Conservation (phyloP, 2,113 vertebrate species). For the Aegotheles bennettii region DNA sequence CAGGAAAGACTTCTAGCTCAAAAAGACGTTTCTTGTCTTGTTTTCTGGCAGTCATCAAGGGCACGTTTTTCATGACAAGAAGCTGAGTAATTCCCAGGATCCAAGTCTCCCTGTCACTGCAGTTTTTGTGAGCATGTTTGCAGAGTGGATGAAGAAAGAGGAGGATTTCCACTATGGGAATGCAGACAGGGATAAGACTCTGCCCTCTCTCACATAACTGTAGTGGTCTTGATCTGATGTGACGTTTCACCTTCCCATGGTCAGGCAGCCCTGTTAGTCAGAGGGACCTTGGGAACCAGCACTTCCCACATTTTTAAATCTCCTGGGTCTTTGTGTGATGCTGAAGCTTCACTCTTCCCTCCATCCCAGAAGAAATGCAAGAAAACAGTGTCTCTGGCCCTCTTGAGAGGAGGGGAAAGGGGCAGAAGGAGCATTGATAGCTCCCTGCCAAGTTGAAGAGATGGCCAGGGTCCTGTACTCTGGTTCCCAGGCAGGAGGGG, state of each 20-base stretch:
- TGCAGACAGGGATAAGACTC: not conserved
- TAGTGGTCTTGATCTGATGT: not conserved
- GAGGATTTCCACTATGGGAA: not conserved
- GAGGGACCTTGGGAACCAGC: not conserved
- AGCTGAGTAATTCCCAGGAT: not conserved
- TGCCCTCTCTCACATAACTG: not conserved
- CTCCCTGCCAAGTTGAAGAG: not conserved
- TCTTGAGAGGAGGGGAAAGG: not conserved
- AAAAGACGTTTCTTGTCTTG: not conserved
- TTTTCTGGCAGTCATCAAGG: not conserved
- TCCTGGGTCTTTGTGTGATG: not conserved
- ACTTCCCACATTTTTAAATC: not conserved
- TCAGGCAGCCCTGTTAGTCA: not conserved
- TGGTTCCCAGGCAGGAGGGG: not conserved
- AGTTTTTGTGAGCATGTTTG: accelerated
- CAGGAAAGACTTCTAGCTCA: not conserved
- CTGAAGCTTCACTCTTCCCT: not conserved
- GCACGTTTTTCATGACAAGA: not conserved
- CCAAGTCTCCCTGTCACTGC: not conserved
- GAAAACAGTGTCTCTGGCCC: not conserved
- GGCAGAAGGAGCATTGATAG: not conserved
- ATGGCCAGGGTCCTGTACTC: accelerated
- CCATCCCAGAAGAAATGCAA: not conserved
- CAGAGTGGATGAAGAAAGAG: not conserved
- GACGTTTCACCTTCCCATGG: not conserved